Percentiles rank a stretch among this genome's conserved stretches.
phyloP scores from a whole-genome alignment of 1,140 invertebrate genomes.

The Chionoecetes opilio region DNA sequence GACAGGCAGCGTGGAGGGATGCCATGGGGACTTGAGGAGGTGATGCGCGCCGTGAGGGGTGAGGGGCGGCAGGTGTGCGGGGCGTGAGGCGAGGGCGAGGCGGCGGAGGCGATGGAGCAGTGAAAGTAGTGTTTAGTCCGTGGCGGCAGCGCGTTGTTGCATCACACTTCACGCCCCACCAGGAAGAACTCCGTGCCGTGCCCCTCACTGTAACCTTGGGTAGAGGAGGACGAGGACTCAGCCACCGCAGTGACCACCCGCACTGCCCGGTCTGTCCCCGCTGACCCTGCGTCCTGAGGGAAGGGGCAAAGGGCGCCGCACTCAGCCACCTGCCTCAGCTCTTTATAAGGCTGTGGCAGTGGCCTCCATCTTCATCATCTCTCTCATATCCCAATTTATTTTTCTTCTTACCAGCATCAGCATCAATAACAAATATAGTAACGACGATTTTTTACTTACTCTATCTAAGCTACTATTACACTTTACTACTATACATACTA shows the following conservation, averaged over 20 bases:
- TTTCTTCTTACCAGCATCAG: too few relatives aligned
- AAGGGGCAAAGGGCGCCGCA: neutral
- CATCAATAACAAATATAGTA: too few relatives aligned
- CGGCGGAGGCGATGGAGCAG: neutral
- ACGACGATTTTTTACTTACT: too few relatives aligned
- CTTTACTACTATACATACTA: too few relatives aligned
- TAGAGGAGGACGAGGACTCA: neutral
- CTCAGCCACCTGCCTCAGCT: neutral
- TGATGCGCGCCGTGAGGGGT: neutral
- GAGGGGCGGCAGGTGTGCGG: conserved; percentile 40
- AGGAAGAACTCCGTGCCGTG: neutral
- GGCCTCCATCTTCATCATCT: too few relatives aligned
- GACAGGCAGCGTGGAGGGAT: too few relatives aligned
- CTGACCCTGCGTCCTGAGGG: neutral
- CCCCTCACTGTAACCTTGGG: neutral
- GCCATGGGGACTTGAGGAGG: too few relatives aligned
- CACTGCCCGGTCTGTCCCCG: neutral
- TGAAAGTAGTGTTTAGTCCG: too few relatives aligned
- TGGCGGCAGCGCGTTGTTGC: neutral
- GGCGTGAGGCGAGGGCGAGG: neutral
- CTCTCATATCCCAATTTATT: too few relatives aligned
- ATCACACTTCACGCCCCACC: neutral
- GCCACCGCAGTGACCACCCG: neutral
- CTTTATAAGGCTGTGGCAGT: neutral
- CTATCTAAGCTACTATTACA: too few relatives aligned